phyloP scores from a whole-genome alignment of 1,140 invertebrate genomes.

The Xylocopa sonorina region DNA sequence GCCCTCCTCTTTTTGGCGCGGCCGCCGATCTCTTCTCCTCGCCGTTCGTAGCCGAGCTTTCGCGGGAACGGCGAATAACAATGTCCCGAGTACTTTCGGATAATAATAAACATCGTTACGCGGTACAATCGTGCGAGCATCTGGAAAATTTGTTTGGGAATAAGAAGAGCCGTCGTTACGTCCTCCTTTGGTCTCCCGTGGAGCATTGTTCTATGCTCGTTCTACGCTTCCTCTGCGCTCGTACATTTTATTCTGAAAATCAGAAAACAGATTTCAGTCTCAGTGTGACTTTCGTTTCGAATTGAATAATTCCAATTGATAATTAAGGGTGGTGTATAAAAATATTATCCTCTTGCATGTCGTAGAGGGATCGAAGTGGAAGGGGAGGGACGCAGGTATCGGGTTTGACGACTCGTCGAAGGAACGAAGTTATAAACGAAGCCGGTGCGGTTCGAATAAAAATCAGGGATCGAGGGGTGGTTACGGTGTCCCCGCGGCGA shows the following conservation, averaged over 20 bases:
- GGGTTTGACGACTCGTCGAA: slow-evolving; percentile 38
- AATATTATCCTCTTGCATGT: background rate
- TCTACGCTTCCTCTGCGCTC: background rate
- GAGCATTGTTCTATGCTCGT: background rate
- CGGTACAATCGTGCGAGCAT: background rate
- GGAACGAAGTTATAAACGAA: slow-evolving; percentile 71
- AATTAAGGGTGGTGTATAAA: too few species aligned
- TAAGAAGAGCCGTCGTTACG: background rate
- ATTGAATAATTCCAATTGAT: too few species aligned
- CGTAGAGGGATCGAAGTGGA: background rate
- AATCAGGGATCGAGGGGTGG: slow-evolving; percentile 57
- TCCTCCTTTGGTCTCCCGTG: background rate
- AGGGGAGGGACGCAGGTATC: slow-evolving; percentile 11
- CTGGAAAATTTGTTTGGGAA: background rate
- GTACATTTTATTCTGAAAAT: too few species aligned
- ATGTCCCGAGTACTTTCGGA: background rate
- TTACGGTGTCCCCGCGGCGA: slow-evolving; percentile 10
- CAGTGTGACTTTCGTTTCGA: too few species aligned
- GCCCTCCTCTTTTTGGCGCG: slow-evolving; percentile 19
- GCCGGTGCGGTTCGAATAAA: slow-evolving; percentile 68
- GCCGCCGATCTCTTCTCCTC: slow-evolving; percentile 39
- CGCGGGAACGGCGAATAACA: background rate
- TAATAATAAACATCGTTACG: slow-evolving; percentile 12
- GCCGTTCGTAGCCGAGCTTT: background rate
- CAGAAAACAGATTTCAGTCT: too few species aligned